Evolutionary conservation across 2,888 invertebrate species (phyloP), one percentile per base, ranked within the genome.

Genomic region (Gibbula magus): DNA sequence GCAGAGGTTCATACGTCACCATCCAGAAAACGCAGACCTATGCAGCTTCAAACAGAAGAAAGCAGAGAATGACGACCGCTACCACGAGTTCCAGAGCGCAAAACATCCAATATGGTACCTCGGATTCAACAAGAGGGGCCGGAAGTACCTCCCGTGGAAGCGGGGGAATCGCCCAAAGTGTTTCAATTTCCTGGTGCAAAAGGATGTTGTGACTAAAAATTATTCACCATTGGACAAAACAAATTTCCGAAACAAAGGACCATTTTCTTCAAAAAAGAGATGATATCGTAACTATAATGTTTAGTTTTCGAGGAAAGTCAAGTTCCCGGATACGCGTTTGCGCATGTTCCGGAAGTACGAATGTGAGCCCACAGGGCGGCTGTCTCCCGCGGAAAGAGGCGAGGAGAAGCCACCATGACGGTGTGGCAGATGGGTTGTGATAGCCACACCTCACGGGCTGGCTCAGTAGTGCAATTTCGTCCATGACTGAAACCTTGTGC

Each of bases 51-150:
- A 52, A 3, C 82, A 86, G 75, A 54, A 35, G n/a, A n/a, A n/a
- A n/a, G n/a, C n/a, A 8, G 35, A 77, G 20, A 74, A 73, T 4
- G 7, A 53, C 8, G 70, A 81, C 32, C 70, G 75, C 77, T 82
- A 77, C 78, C 79, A 75, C 22, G 78, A 79, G 74, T 79, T 84
- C 35, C 80, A 79, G 54, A 84, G 82, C 16, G 78, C 53, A 29
- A 82, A 67, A 39, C 81, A 85, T 53, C 20, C 54, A n/a, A 29
- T 45, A 16, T 86, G 86, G 86, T 83, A 77, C 79, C 79, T 86
- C 61, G 86, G 85, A 75, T 86, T 86, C 79, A 82, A 80, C 74
- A 81, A 51, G 75, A 67, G 77, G 7, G 85, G 86, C n/a, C 35
- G 54, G 29, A 75, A 70, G 22, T 25, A 85, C 45, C 79, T 77